Evolutionary conservation across 2,888 invertebrate species (phyloP).

Genomic region (Ectropis crepuscularia): DNA sequence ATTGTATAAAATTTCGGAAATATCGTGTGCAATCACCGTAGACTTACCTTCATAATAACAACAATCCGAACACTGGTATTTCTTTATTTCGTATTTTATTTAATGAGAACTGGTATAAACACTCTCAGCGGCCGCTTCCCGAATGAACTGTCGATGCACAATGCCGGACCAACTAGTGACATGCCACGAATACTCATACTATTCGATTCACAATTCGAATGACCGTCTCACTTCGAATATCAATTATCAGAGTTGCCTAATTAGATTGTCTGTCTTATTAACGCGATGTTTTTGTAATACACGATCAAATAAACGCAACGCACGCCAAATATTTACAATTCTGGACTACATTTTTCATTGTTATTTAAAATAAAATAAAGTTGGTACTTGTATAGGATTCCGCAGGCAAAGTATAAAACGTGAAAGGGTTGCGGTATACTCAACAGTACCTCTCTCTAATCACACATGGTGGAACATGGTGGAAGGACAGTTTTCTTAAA

Average conservation of each 20-base stretch:
- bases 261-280: too few species aligned
- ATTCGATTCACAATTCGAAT: slow-evolving; percentile 3
- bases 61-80: slow-evolving; percentile 5
- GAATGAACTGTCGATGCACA: slow-evolving; percentile 5
- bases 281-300: neutral
- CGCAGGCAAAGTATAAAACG: too few species aligned
- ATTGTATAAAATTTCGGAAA: too few species aligned
- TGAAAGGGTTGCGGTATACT: too few species aligned
- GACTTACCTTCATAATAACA: slow-evolving; percentile 40
- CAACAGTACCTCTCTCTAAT: too few species aligned
- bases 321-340: neutral
- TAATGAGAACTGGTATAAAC: slow-evolving; percentile 3
- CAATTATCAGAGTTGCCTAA: too few species aligned
- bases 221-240: too few species aligned
- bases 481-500: too few species aligned
- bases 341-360: neutral
- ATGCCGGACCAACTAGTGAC: slow-evolving; percentile 4
- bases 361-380: neutral
- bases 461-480: too few species aligned
- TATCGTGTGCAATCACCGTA: neutral
- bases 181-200: neutral
- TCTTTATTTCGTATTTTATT: neutral
- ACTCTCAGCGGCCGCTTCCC: slow-evolving; percentile 7
- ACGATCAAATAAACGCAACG: neutral
- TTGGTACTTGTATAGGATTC: too few species aligned